Percentiles rank a stretch among this genome's conserved stretches.
phyloP scores from a whole-genome alignment of 1,140 invertebrate species.

The Apis florea region DNA sequence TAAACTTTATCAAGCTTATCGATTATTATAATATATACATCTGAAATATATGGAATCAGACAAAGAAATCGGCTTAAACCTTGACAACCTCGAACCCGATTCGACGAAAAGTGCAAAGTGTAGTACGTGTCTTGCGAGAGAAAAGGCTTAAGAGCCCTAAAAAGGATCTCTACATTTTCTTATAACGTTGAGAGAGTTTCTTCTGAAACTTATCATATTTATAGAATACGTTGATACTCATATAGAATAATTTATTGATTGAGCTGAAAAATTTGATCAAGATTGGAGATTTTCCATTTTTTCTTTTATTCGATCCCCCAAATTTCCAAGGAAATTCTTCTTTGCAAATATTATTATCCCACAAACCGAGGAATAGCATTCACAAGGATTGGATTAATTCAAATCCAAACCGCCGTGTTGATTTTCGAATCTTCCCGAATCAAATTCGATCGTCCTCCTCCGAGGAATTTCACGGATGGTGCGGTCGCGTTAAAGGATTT shows the following conservation, averaged over 20 bases:
- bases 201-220: too few species aligned
- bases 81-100: slow-evolving; percentile 48
- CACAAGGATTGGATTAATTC: neutral
- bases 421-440: slow-evolving; percentile 38
- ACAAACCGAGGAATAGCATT: neutral
- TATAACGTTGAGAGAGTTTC: slow-evolving; percentile 20
- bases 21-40: too few species aligned
- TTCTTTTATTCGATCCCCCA: too few species aligned
- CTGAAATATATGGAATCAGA: too few species aligned
- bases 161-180: slow-evolving; percentile 60
- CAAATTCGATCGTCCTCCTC: slow-evolving; percentile 4
- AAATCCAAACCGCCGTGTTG: neutral
- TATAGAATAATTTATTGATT: too few species aligned
- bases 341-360: too few species aligned
- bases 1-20: too few species aligned
- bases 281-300: too few species aligned
- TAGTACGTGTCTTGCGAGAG: slow-evolving; percentile 51
- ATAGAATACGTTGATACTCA: too few species aligned
- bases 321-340: too few species aligned
- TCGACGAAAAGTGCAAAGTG: slow-evolving; percentile 65
- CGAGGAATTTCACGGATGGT: slow-evolving; percentile 31
- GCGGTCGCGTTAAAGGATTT: slow-evolving; percentile 50
- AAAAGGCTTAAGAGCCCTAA: slow-evolving; percentile 55
- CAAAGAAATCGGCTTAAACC: slow-evolving; percentile 61
- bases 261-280: neutral